A percentile compares a stretch with the other conserved stretches of the same genome.
Conservation (phyloP, 2,888 invertebrate genomes). For the Tenthredo distinguenda region DNA sequence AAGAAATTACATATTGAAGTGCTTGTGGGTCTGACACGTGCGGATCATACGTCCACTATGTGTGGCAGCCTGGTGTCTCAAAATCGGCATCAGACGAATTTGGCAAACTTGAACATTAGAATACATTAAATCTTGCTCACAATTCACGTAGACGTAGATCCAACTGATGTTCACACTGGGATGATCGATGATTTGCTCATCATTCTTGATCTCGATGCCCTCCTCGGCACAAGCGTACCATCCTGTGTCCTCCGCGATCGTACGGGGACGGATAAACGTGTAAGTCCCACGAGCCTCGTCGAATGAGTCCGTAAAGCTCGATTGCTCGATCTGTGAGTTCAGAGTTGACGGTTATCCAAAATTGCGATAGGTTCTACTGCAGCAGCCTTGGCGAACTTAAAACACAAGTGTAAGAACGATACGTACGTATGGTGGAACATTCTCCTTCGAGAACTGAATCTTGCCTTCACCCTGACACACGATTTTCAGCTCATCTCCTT, state of each 20-base stretch:
- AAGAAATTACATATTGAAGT: constrained; percentile 55
- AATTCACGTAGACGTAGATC: constrained; percentile 73
- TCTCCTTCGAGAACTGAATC: constrained; percentile 6
- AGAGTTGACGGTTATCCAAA: neutral
- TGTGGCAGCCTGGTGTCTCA: neutral
- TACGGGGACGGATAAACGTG: constrained; percentile 56
- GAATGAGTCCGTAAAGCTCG: neutral
- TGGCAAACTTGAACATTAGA: neutral
- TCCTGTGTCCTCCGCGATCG: constrained; percentile 70
- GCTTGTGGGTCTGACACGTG: neutral
- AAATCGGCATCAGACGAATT: neutral
- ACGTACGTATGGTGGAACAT: neutral
- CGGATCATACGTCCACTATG: neutral
- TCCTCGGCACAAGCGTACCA: constrained; percentile 72
- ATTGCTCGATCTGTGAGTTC: neutral
- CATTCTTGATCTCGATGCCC: constrained; percentile 55
- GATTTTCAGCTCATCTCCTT: constrained; percentile 20
- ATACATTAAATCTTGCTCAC: constrained; percentile 61
- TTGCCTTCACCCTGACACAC: constrained; percentile 18
- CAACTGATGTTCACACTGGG: constrained; percentile 62
- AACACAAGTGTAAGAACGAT: neutral
- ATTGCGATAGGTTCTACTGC: neutral
- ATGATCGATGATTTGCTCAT: constrained; percentile 56
- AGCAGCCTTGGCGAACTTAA: too few species aligned
- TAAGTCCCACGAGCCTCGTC: neutral